Evolutionary conservation across 2,797 vertebrate genomes (phyloP).

Genomic region (Clarias fuscus): DNA sequence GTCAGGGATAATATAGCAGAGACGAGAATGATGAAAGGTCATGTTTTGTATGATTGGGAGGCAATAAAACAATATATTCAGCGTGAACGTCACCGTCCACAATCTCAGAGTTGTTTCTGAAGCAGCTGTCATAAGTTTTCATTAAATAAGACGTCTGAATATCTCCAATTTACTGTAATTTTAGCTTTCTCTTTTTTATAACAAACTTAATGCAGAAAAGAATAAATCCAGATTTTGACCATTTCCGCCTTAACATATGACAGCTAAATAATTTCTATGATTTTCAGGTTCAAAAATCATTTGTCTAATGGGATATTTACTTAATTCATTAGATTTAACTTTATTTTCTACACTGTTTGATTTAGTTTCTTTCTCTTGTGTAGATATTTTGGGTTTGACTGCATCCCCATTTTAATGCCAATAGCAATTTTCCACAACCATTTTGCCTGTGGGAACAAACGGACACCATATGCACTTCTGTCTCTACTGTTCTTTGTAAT

Average conservation of each 20-base stretch:
- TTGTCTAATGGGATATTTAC: not conserved
- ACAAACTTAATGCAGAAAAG: not conserved
- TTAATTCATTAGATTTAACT: not conserved
- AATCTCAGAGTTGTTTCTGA: not conserved
- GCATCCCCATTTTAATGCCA: not conserved
- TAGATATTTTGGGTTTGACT: not conserved
- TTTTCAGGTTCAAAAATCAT: not conserved
- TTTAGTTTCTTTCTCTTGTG: not conserved
- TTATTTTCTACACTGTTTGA: not conserved
- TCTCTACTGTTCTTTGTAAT: not conserved
- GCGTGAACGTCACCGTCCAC: not conserved
- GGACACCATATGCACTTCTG: not conserved
- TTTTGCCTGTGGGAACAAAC: not conserved
- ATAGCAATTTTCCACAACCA: not conserved
- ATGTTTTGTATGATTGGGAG: not conserved
- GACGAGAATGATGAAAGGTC: slow-evolving; percentile 1
- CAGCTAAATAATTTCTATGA: not conserved
- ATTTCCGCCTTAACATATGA: not conserved
- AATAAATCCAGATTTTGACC: not conserved
- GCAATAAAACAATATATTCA: not conserved
- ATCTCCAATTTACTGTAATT: not conserved
- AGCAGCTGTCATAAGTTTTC: not conserved
- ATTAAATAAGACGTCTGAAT: not conserved
- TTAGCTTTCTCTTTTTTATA: not conserved
- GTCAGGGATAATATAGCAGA: not conserved